These are phyloP conservation scores for Mechanitis messenoides DNA, from an alignment of 2,888 invertebrate species.

Conservation along the genomic window DNA sequence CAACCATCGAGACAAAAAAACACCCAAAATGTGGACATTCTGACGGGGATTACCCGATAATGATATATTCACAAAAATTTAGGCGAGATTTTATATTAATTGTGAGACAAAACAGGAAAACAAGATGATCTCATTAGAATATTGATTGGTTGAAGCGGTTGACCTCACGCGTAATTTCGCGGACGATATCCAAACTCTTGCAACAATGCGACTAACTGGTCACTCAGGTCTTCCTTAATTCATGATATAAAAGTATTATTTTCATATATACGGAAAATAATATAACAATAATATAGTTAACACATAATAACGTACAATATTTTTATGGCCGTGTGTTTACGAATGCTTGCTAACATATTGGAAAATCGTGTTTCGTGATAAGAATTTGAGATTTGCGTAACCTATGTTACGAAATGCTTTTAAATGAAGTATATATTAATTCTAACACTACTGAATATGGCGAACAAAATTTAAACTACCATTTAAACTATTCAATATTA, in stretches of 20 bases:
- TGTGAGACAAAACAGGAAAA: conserved; percentile 16
- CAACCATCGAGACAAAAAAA: too few species aligned
- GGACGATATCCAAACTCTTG: conserved; percentile 12
- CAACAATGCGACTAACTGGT: background rate
- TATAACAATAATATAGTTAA: conserved; percentile 1
- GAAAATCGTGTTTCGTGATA: conserved; percentile 24
- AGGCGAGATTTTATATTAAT: conserved; percentile 10
- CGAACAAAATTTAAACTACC: background rate
- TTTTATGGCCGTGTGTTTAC: conserved; percentile 20
- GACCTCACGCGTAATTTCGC: conserved; percentile 19
- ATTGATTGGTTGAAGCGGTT: conserved; percentile 22
- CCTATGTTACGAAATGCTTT: conserved; percentile 4
- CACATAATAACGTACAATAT: conserved; percentile 4
- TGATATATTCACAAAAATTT: conserved; percentile 9
- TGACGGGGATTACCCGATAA: conserved; percentile 6
- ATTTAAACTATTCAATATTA: background rate
- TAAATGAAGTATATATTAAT: background rate
- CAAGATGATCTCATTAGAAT: conserved; percentile 15
- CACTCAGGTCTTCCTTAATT: background rate
- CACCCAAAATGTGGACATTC: conserved; percentile 4
- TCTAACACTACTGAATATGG: conserved; percentile 1
- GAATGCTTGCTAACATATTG: conserved; percentile 20
- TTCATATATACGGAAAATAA: background rate
- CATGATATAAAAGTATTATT: conserved; percentile 7
- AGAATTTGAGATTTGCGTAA: conserved; percentile 23